A percentile compares a stretch with the other conserved stretches of the same genome.
Evolutionary conservation across 1,140 invertebrate genomes (phyloP).

Genomic region (Neomicropteryx cornuta): DNA sequence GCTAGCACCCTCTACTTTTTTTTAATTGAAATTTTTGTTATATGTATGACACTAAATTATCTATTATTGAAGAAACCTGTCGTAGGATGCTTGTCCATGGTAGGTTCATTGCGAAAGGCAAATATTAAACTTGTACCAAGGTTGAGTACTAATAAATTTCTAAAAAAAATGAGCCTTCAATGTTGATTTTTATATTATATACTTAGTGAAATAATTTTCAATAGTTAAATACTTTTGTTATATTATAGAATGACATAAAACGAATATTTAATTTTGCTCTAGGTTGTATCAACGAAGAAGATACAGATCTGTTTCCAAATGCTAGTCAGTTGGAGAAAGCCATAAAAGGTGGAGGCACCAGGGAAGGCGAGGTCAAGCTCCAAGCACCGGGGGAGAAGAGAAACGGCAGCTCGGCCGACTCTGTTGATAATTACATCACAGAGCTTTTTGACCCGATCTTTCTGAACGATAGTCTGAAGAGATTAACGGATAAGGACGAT

Average conservation of each 20-base stretch:
- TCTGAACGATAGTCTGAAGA: constrained; percentile 48
- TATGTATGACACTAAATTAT: no score
- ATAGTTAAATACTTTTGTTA: no score
- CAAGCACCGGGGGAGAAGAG: constrained; percentile 18
- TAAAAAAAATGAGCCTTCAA: no score
- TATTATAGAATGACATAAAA: constrained; percentile 20
- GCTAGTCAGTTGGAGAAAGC: constrained; percentile 19
- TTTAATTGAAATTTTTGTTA: no score
- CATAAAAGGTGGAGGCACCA: constrained; percentile 46
- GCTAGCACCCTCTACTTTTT: no score
- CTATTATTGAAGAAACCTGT: no score
- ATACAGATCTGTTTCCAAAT: constrained; percentile 20
- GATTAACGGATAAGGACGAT: constrained; percentile 45
- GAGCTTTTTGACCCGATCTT: constrained; percentile 51
- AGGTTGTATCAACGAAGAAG: constrained; percentile 28
- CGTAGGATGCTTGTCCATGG: no score
- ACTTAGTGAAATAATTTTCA: no score
- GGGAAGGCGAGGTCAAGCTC: constrained; percentile 23
- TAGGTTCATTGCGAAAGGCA: no score
- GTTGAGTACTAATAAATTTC: no score
- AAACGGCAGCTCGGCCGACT: constrained; percentile 34
- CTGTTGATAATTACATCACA: constrained; percentile 54
- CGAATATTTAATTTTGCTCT: constrained; percentile 27
- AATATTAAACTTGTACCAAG: no score
- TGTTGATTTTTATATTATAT: no score